These are phyloP conservation scores for Petrolisthes cinctipes DNA, from an alignment of 2,888 invertebrate species.

Conservation along the genomic window DNA sequence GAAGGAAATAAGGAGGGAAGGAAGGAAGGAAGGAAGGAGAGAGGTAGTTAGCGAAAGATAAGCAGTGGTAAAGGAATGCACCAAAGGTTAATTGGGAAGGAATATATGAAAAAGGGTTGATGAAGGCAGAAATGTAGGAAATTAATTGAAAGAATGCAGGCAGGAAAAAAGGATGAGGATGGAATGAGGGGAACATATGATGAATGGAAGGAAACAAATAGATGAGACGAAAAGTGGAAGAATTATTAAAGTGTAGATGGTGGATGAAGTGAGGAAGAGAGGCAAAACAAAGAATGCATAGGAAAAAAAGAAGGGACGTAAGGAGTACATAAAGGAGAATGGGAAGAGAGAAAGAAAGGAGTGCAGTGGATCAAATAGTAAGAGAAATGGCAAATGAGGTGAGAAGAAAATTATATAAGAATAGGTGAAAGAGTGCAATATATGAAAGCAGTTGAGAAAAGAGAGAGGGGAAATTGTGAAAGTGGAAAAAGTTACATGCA, in stretches of 20 bases:
- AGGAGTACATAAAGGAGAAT: no score
- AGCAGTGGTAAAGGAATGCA: not conserved
- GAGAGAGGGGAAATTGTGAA: no score
- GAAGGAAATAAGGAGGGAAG: not conserved
- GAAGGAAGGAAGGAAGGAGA: not conserved
- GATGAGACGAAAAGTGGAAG: not conserved
- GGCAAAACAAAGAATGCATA: not conserved
- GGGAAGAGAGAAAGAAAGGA: not conserved
- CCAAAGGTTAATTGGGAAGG: not conserved
- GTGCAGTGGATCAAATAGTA: not conserved
- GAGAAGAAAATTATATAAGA: not conserved
- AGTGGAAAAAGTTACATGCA: no score
- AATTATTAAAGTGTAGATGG: not conserved
- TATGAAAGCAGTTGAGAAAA: no score
- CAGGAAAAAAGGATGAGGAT: not conserved
- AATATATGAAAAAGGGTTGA: not conserved
- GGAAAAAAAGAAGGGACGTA: not conserved
- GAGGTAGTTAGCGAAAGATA: not conserved
- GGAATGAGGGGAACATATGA: not conserved
- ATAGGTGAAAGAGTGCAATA: no score
- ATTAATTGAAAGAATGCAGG: not conserved
- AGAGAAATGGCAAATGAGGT: not conserved
- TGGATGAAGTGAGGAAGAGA: not conserved
- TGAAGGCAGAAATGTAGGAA: not conserved
- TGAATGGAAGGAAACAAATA: not conserved